Conservation (phyloP, 2,888 invertebrate species). For the Sarcophaga variegata region DNA sequence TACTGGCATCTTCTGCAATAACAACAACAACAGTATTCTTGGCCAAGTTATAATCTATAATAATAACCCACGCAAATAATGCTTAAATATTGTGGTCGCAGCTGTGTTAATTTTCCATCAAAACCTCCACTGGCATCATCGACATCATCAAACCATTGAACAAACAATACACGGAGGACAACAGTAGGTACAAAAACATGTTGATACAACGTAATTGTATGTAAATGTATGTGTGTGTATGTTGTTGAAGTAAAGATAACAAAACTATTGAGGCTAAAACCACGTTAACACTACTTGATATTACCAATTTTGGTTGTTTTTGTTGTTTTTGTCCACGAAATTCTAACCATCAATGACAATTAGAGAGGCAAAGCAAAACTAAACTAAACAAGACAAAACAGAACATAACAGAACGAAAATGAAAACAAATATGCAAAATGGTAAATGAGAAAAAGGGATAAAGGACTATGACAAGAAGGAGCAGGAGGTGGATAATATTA, state of each 20-base stretch:
- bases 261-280: slow-evolving; percentile 26
- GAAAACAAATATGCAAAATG: neutral
- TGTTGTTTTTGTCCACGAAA: slow-evolving; percentile 52
- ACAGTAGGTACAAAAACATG: neutral
- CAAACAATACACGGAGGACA: neutral
- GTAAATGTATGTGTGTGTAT: neutral
- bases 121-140: neutral
- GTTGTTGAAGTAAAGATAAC: neutral
- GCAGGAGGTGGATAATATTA: slow-evolving; percentile 34
- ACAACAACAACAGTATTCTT: neutral
- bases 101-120: slow-evolving; percentile 21
- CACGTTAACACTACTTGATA: slow-evolving; percentile 41
- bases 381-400: neutral
- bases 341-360: slow-evolving; percentile 64
- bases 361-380: slow-evolving; percentile 22
- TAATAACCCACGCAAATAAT: neutral
- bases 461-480: neutral
- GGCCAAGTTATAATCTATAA: neutral
- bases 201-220: neutral
- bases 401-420: too few relatives aligned
- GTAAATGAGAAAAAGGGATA: neutral
- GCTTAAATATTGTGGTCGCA: slow-evolving; percentile 34
- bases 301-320: slow-evolving; percentile 53
- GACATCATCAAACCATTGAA: neutral
- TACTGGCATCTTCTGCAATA: too few relatives aligned